A percentile compares a stretch with the other conserved stretches of the same genome.
These are phyloP conservation scores for Dissostichus mawsoni DNA, from an alignment of 2,113 vertebrate species.

Conservation along the genomic window DNA sequence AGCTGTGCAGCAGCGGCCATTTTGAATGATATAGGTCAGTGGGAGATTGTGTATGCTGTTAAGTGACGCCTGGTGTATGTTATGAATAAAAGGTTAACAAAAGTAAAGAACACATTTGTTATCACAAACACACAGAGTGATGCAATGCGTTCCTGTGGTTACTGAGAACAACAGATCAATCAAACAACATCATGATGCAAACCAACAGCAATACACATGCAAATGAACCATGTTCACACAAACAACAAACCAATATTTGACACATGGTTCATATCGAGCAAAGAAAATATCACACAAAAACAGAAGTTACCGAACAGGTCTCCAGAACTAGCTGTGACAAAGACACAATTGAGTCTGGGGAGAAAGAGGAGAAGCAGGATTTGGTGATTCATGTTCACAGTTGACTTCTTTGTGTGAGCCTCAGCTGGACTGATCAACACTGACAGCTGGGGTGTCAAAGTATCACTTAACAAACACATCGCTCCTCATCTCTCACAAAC, in stretches of 20 bases:
- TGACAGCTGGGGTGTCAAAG: conserved; percentile 48
- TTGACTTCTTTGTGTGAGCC: conserved; percentile 13
- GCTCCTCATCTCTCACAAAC: conserved; percentile 3
- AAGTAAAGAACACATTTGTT: conserved; percentile 27
- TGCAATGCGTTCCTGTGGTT: conserved; percentile 8
- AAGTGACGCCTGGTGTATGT: conserved; percentile 31
- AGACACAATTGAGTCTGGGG: conserved; percentile 84
- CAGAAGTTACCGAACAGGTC: conserved; percentile 80
- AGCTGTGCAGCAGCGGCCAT: conserved; percentile 77
- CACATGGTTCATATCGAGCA: conserved; percentile 51
- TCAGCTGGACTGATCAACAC: conserved; percentile 45
- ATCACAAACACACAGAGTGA: conserved; percentile 2
- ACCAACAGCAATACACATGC: conserved; percentile 61
- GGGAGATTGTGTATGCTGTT: conserved; percentile 69
- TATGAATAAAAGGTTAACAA: conserved; percentile 14
- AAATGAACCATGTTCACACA: conserved; percentile 50
- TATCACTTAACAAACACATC: conserved; percentile 36
- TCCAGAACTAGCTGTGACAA: conserved; percentile 86
- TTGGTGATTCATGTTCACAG: conserved; percentile 39
- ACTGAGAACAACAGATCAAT: neutral
- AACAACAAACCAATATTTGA: conserved; percentile 26
- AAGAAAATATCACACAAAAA: conserved; percentile 42
- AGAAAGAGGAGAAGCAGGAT: conserved; percentile 57
- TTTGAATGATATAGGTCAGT: conserved; percentile 84
- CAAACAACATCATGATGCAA: conserved; percentile 37